Conservation (phyloP, 2,888 invertebrate genomes). For the Agrotis segetum region DNA sequence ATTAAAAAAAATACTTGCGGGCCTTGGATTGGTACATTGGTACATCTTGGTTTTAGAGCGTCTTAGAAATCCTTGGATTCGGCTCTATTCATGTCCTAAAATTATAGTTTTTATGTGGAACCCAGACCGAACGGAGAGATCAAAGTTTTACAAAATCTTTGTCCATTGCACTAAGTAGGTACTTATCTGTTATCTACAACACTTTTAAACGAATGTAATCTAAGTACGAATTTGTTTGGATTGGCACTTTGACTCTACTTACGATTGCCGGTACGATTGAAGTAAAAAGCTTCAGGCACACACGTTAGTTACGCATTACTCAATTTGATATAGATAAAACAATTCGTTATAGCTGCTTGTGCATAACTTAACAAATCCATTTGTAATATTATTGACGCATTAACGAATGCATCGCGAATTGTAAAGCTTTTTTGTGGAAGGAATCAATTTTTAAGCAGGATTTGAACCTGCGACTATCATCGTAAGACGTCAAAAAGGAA, state of each 20-base stretch:
- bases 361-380: not conserved
- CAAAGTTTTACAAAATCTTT: constrained; percentile 6
- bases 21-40: constrained; percentile 11
- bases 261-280: not conserved
- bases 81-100: not conserved
- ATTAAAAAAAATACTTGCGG: constrained; percentile 32
- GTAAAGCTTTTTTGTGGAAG: too few relatives aligned
- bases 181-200: not conserved
- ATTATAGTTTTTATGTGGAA: not conserved
- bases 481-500: too few relatives aligned
- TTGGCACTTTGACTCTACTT: not conserved
- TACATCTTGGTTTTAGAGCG: not conserved
- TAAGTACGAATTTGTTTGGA: constrained; percentile 1
- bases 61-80: not conserved
- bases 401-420: too few relatives aligned
- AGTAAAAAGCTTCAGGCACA: not conserved
- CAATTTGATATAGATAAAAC: constrained; percentile 14
- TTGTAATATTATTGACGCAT: not conserved
- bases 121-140: not conserved
- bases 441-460: too few relatives aligned
- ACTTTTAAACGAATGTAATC: not conserved
- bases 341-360: not conserved
- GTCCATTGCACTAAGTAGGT: not conserved
- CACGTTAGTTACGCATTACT: constrained; percentile 14
- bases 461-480: too few relatives aligned